Conservation (phyloP, 2,797 vertebrate genomes). For the Sitta carolinensis region DNA sequence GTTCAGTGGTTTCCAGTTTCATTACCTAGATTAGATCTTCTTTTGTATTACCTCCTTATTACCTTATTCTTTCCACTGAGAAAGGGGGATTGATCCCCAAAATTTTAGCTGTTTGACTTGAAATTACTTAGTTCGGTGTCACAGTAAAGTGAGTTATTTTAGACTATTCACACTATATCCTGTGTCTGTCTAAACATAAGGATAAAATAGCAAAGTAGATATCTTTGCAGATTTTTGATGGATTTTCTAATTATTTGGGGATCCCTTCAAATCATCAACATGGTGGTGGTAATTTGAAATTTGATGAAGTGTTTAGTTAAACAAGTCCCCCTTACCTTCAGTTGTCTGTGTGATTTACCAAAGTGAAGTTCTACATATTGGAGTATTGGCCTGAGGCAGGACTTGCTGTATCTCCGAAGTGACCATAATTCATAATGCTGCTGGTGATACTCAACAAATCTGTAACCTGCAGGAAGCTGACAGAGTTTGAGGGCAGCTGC, state of each 20-base stretch:
- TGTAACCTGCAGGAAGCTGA: neutral
- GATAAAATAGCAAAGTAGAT: neutral
- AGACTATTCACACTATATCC: neutral
- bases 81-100: too few relatives aligned
- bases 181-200: neutral
- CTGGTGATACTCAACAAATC: neutral
- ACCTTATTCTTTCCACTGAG: neutral
- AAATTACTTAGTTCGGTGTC: neutral
- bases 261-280: neutral
- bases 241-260: neutral
- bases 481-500: neutral
- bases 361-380: neutral
- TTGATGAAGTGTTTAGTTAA: neutral
- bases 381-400: neutral
- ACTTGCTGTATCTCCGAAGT: neutral
- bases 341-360: neutral
- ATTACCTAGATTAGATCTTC: constrained; percentile 7
- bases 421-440: neutral
- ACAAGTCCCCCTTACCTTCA: neutral
- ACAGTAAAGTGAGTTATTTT: neutral
- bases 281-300: neutral
- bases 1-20: constrained; percentile 6
- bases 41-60: neutral
- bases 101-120: neutral
- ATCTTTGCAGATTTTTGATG: neutral